A percentile compares a stretch with the other conserved stretches of the same genome.
These are phyloP conservation scores for Psittacula derbiana DNA, from an alignment of 2,797 vertebrate species.

Conservation along the genomic window DNA sequence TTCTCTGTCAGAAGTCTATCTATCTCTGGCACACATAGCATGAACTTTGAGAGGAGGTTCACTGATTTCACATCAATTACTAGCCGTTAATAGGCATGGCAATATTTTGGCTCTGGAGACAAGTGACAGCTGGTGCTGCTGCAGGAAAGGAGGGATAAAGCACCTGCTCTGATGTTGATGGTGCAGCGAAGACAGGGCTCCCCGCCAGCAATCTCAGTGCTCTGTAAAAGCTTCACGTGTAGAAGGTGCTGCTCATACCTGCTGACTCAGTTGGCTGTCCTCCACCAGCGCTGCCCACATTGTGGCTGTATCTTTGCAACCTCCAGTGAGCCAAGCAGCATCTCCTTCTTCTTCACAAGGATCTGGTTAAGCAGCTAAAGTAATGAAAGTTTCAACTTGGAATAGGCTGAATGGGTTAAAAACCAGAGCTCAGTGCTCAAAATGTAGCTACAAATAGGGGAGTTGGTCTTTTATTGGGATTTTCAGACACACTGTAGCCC, in stretches of 20 bases:
- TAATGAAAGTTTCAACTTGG: background rate
- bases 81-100: background rate
- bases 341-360: background rate
- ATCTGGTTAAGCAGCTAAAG: background rate
- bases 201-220: background rate
- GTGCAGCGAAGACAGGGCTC: background rate
- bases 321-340: background rate
- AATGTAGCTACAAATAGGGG: background rate
- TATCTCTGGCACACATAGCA: background rate
- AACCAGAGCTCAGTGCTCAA: background rate
- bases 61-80: slow-evolving; percentile 22
- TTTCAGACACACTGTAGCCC: background rate
- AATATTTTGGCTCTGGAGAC: slow-evolving; percentile 23
- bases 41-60: background rate
- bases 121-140: slow-evolving; percentile 2
- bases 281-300: accelerated
- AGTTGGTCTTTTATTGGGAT: background rate
- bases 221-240: background rate
- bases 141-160: background rate
- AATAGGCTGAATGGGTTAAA: background rate
- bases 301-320: background rate
- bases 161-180: background rate
- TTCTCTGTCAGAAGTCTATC: background rate
- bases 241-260: background rate
- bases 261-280: background rate